Evolutionary conservation across 1,140 invertebrate species (phyloP), one percentile per base, ranked within the genome.

Genomic region (Liolophura sinensis): DNA sequence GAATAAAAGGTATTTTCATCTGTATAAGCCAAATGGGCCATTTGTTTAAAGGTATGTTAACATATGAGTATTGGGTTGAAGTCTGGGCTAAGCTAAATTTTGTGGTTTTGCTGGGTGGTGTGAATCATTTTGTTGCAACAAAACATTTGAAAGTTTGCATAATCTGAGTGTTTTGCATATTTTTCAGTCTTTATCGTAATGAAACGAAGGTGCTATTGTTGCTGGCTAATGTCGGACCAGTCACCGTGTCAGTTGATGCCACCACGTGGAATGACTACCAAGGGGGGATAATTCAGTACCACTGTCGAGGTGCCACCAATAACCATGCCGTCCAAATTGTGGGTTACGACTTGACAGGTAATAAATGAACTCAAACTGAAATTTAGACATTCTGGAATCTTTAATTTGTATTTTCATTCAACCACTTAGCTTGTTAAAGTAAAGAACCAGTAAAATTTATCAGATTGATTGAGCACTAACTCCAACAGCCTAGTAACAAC

Each of bases 321-420:
- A 95, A 95, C 84, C 94, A 95, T 81, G 93, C 93, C 1, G 92
- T 94, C 0, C 89, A 86, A 64, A 89, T 96, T 68, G 90, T 95
- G 1, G 93, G 93, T 0, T 96, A 95, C 79, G 90, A 95, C 78
- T 78, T 90, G 22, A 89, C 88, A 25, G 89, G 86, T 63, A 65
- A 72, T 20, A 58, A 55, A 6, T n/a, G 25, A 18, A n/a, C 4
- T 5, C 31, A n/a, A 5, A 7, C 3, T 54, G 3, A n/a, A 20
- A 24, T 54, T 24, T 54, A 24, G n/a, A 54, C n/a, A n/a, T n/a
- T 20, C n/a, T 20, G 51, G 12, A 54, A 20, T 54, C 7, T 20
- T 15, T 15, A 51, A 54, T 20, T 54, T 20, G 24, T 54, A 3
- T 12, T 7, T 4, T 54, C 24, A 54, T 54, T 20, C 7, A 5